Conservation (phyloP, 2,797 vertebrate species). For the Poeciliopsis paucimaculata region DNA sequence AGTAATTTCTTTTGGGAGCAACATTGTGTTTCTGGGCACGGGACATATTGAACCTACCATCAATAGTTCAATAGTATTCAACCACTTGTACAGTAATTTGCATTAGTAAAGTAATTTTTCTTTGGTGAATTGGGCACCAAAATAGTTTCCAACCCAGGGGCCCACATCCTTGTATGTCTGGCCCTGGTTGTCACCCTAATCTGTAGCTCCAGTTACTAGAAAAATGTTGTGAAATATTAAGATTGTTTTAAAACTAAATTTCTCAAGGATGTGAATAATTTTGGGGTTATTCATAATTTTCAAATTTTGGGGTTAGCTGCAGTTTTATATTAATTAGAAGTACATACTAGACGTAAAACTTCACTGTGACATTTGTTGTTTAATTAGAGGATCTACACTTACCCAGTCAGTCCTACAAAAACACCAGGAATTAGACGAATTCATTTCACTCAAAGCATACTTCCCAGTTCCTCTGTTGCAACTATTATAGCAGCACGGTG, state of each 20-base stretch:
- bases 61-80: no score
- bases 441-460: constrained; percentile 6
- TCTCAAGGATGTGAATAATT: not conserved
- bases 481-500: constrained; percentile 13
- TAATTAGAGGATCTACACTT: not conserved
- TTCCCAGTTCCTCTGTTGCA: not conserved
- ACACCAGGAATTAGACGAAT: not conserved
- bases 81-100: no score
- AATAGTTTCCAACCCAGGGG: no score
- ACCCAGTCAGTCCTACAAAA: not conserved
- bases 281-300: no score
- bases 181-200: not conserved
- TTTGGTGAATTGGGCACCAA: no score
- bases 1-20: no score
- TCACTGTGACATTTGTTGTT: not conserved
- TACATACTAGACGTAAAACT: not conserved
- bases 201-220: not conserved
- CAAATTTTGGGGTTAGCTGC: not conserved
- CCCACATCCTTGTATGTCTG: no score
- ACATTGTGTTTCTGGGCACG: no score
- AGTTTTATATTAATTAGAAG: not conserved
- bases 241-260: not conserved
- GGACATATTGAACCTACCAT: no score
- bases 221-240: not conserved
- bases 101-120: no score